Evolutionary conservation across 2,888 invertebrate species (phyloP).

Genomic region (Pandemis corylana): DNA sequence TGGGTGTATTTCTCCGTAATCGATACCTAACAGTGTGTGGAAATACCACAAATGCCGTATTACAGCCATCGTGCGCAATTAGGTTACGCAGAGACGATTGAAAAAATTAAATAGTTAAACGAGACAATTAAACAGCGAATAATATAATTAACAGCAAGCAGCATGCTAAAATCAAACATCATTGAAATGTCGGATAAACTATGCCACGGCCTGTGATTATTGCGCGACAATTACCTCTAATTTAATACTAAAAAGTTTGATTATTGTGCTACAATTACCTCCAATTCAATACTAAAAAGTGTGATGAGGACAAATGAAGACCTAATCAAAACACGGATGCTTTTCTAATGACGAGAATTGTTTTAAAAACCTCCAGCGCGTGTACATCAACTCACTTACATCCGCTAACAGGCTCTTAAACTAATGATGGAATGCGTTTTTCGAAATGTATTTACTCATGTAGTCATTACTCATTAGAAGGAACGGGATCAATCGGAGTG

Average conservation of each 20-base stretch:
- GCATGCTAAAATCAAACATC: neutral
- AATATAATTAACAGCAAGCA: neutral
- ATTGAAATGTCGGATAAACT: neutral
- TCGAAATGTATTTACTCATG: neutral
- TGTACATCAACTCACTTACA: slow-evolving; percentile 27
- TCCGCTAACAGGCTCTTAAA: slow-evolving; percentile 11
- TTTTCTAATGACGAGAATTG: slow-evolving; percentile 23
- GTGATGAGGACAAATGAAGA: slow-evolving; percentile 17
- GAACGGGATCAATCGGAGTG: slow-evolving; percentile 25
- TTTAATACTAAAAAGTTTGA: neutral
- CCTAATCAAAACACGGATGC: slow-evolving; percentile 42
- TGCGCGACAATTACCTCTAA: neutral
- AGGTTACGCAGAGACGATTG: neutral
- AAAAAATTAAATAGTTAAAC: neutral
- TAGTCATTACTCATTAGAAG: slow-evolving; percentile 18
- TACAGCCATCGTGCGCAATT: neutral
- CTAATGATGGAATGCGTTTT: slow-evolving; percentile 28
- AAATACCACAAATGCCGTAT: slow-evolving; percentile 9
- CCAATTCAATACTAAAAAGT: neutral
- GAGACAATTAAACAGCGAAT: neutral
- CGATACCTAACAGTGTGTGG: slow-evolving; percentile 7
- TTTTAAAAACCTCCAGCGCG: slow-evolving; percentile 28
- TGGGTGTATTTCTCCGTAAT: slow-evolving; percentile 17
- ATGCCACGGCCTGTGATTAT: neutral
- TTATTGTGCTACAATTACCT: neutral